Base-by-base conservation (phyloP, 64 coral and sea anemone genomes). In the Platygyra sinensis region DNA sequence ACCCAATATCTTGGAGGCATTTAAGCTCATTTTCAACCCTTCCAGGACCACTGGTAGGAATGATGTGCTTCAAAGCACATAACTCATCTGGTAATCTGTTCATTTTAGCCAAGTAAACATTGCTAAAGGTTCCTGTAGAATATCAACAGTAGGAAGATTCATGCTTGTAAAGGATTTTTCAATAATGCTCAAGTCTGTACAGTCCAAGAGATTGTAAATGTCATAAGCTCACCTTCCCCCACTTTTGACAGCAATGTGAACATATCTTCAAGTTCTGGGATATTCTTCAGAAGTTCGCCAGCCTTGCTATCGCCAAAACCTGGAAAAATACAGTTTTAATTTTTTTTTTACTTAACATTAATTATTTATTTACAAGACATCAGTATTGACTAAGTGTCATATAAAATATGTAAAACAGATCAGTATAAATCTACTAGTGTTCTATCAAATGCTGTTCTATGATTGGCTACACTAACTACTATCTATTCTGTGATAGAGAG, bases 1-100 rank as follows among this genome's bases (percentile, higher is more conserved):
- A 99, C 97, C 97, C 97, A 61, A 99, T 99, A 52, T 90, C 80
- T 87, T 95, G 97, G 64, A 99, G 91, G 74, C 97, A 99, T 90
- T 77, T 83, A 11, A 99, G 62, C 83, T 99, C 97, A 88, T 95
- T 95, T 84, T 99, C 91, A 90, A 99, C 90, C 86, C 97, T 95
- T 4, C 87, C 91, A 30, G 97, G 97, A 42, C 89, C 94, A 88
- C 97, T 99, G 22, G 97, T 99, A 7, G 97, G 97, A 38, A 99
- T 99, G 49, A 99, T 99, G 64, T 99, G 94, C 76, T 99, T 99
- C 49, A 99, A 65, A 42, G 97, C 97, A 79, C 94, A 95, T 9
- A 96, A 60, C 27, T 96, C 88, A 54, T 95, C 87, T 19, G 94
- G 91, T 80, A 92, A 88, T 72, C 78, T 22, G 3, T 94, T 92